These are phyloP conservation scores for Aptenodytes patagonicus DNA, from an alignment of 2,113 vertebrate genomes.

Conservation along the genomic window DNA sequence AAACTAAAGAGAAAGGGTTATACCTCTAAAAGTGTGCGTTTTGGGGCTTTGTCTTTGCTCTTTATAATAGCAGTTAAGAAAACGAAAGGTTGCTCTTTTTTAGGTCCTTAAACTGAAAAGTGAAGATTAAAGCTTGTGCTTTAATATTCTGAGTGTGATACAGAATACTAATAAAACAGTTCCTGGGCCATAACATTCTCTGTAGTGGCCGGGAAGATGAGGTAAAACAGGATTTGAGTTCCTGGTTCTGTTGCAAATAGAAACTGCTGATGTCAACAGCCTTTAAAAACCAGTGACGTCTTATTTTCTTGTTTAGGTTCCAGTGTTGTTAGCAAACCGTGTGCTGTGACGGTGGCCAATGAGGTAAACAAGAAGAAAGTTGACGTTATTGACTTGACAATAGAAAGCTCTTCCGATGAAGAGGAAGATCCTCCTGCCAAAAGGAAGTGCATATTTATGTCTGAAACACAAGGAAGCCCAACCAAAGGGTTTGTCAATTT, in stretches of 20 bases:
- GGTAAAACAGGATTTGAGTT: not conserved
- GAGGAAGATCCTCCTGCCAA: constrained; percentile 83
- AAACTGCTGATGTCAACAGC: not conserved
- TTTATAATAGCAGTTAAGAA: not conserved
- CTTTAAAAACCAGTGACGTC: not conserved
- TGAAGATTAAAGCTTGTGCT: not conserved
- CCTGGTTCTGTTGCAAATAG: not conserved
- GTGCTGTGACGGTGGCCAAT: constrained; percentile 67
- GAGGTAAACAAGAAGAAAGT: constrained; percentile 87
- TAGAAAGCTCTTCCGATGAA: constrained; percentile 91
- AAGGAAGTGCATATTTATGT: constrained; percentile 88
- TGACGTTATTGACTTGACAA: constrained; percentile 92
- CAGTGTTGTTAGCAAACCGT: constrained; percentile 77
- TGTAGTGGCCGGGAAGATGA: not conserved
- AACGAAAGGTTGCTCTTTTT: not conserved
- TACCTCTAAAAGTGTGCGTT: not conserved
- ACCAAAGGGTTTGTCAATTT: constrained; percentile 86
- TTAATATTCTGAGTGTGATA: fast-evolving
- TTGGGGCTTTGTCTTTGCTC: not conserved
- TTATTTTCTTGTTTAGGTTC: constrained; percentile 63
- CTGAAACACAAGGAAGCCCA: constrained; percentile 84
- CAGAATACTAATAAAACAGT: not conserved
- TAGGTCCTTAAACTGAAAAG: not conserved
- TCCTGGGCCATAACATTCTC: not conserved
- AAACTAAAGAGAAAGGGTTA: not conserved